Base-by-base conservation (phyloP, 1,140 invertebrate species). In the Drosophila oshimai region DNA sequence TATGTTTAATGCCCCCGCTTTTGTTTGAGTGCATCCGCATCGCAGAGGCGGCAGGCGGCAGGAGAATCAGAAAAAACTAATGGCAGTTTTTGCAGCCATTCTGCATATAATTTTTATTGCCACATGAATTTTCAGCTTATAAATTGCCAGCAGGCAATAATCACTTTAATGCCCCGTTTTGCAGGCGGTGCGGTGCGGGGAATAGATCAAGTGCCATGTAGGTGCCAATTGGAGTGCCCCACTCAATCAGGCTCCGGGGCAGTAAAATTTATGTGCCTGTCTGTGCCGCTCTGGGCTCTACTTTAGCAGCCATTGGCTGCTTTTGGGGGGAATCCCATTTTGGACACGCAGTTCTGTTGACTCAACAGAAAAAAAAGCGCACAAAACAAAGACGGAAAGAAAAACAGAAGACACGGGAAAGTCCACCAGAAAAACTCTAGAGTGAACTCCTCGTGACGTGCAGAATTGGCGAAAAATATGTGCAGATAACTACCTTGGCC, bases 341-440 rank as follows among this genome's bases (percentile, higher is more conserved):
- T 47, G 65, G 49, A 34, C 60, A 87, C 68, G 81, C 76, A 76
- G 74, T 87, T 87, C 50, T 74, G 81, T 71, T 77, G 81, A 87
- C 46, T 88, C 81, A 87, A 80, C 81, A 81, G 37, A 65, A 64
- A 68, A 73, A 60, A 64, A 13, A 17, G 18, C 15, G 15, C 2
- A 17, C 26, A 54, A 57, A 75, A 80, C 37, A 60, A 49, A 60
- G 34, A 31, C 20, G 10, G 24, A 24, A 9, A 17, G 31, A 33
- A 60, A 75, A 42, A 17, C 31, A 29, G 24, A 53, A 34, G 10
- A 72, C 22, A 26, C 29, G 60, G 26, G 47, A 41, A 50, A 50
- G 39, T 36, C 51, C 53, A 37, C 10, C 31, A 29, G 36, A 55
- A 72, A 74, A 70, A 31, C 13, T 49, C 57, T 20, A 47, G 20